phyloP scores from a whole-genome alignment of 2,797 vertebrate species.

The Helostoma temminkii region DNA sequence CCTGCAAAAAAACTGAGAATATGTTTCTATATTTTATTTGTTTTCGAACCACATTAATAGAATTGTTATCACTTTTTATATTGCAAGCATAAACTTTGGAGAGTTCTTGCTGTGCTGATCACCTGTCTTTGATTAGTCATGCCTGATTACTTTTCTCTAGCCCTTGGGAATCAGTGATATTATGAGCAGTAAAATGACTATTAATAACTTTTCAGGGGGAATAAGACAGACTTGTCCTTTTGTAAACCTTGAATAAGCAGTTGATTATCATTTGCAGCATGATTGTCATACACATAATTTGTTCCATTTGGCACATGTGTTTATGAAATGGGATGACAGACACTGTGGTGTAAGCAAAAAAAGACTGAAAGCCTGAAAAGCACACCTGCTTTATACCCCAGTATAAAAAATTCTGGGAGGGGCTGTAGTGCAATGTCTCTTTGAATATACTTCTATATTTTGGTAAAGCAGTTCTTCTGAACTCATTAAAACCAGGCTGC shows the following conservation, averaged over 20 bases:
- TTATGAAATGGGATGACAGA: slow-evolving; percentile 48
- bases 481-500: too few relatives aligned
- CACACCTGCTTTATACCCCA: too few relatives aligned
- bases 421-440: too few relatives aligned
- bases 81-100: slow-evolving; percentile 34
- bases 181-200: slow-evolving; percentile 56
- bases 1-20: slow-evolving; percentile 10
- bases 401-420: too few relatives aligned
- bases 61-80: slow-evolving; percentile 46
- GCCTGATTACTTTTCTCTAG: slow-evolving; percentile 46
- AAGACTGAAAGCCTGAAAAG: too few relatives aligned
- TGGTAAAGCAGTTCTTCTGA: too few relatives aligned
- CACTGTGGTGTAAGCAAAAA: slow-evolving; percentile 39
- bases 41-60: slow-evolving; percentile 27
- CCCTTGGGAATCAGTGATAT: slow-evolving; percentile 52
- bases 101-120: slow-evolving; percentile 43
- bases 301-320: background rate
- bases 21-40: slow-evolving; percentile 38
- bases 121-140: slow-evolving; percentile 61
- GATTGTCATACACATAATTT: slow-evolving; percentile 43
- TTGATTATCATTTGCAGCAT: slow-evolving; percentile 33
- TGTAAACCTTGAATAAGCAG: slow-evolving; percentile 29
- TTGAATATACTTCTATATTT: too few relatives aligned
- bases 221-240: slow-evolving; percentile 16
- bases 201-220: slow-evolving; percentile 34